Percentiles rank a stretch among this genome's conserved stretches.
Conservation (phyloP, 2,888 invertebrate genomes). For the Mongoloraphidia duomilia region DNA sequence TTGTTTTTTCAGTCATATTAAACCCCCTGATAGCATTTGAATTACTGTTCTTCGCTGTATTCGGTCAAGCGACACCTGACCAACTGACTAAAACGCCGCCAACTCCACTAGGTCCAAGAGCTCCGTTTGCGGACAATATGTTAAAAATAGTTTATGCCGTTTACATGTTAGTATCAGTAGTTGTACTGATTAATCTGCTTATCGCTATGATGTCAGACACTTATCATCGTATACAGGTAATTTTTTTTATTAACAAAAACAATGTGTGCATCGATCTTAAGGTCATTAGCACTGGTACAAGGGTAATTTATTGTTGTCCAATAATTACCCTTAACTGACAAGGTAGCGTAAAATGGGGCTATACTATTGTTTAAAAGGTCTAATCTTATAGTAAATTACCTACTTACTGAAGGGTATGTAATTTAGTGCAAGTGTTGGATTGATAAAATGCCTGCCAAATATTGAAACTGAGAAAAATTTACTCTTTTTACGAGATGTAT, state of each 20-base stretch:
- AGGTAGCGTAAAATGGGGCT: not conserved
- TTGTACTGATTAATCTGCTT: slow-evolving; percentile 96
- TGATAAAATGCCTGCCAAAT: too few species aligned
- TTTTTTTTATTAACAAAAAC: slow-evolving; percentile 21
- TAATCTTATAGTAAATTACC: too few species aligned
- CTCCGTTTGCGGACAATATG: slow-evolving; percentile 25
- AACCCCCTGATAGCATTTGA: slow-evolving; percentile 88
- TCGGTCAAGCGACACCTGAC: slow-evolving; percentile 81
- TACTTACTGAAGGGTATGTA: too few species aligned
- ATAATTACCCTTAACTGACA: not conserved
- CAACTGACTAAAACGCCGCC: slow-evolving; percentile 48
- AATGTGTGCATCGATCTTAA: too few species aligned
- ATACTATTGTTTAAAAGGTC: too few species aligned
- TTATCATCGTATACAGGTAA: slow-evolving; percentile 95
- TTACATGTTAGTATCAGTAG: slow-evolving; percentile 98
- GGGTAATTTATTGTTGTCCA: slow-evolving; percentile 40
- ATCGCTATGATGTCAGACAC: slow-evolving; percentile 99
- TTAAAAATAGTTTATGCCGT: slow-evolving; percentile 81
- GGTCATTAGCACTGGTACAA: slow-evolving; percentile 45
- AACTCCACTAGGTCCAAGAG: slow-evolving; percentile 72
- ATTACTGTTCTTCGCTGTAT: slow-evolving; percentile 96
- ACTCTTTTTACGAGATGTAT: too few species aligned
- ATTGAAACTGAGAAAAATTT: too few species aligned
- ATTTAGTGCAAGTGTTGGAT: too few species aligned
- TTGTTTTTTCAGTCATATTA: slow-evolving; percentile 53